Evolutionary conservation across 2,113 vertebrate species (phyloP).

Genomic region (Platichthys stellatus): DNA sequence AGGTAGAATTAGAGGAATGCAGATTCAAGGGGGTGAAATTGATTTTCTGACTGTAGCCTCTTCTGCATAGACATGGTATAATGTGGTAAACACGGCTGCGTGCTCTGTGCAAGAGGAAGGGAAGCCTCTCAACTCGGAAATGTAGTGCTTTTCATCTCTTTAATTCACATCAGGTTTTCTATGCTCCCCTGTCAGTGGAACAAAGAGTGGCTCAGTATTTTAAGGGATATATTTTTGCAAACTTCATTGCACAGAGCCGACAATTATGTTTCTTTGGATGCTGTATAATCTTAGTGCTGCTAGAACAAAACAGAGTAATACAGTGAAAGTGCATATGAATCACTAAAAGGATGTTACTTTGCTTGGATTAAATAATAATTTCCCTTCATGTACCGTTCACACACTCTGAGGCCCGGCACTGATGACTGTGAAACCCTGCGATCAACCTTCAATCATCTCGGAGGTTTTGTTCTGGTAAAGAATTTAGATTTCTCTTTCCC

Average conservation of each 20-base stretch:
- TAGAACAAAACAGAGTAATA: too few relatives aligned
- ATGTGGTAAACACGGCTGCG: constrained; percentile 36
- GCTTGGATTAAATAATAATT: too few relatives aligned
- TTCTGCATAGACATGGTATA: constrained; percentile 45
- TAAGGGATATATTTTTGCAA: not conserved
- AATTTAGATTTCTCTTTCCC: not conserved
- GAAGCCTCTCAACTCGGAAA: not conserved
- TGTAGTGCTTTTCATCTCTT: not conserved
- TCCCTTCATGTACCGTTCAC: too few relatives aligned
- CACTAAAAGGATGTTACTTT: too few relatives aligned
- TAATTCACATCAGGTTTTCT: not conserved
- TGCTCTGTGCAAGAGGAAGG: not conserved
- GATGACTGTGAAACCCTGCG: not conserved
- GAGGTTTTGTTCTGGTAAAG: constrained; percentile 22
- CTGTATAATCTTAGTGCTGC: too few relatives aligned
- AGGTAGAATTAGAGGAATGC: constrained; percentile 49
- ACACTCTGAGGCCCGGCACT: too few relatives aligned
- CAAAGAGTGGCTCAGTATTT: not conserved
- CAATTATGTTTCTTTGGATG: too few relatives aligned
- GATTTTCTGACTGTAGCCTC: constrained; percentile 41
- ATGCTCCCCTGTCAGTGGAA: not conserved
- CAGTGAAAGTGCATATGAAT: too few relatives aligned
- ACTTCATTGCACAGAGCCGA: too few relatives aligned
- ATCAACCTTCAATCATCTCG: not conserved
- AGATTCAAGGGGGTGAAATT: constrained; percentile 48